These are phyloP conservation scores for Anolis carolinensis DNA, from an alignment of 2,113 vertebrate species.

Conservation along the genomic window DNA sequence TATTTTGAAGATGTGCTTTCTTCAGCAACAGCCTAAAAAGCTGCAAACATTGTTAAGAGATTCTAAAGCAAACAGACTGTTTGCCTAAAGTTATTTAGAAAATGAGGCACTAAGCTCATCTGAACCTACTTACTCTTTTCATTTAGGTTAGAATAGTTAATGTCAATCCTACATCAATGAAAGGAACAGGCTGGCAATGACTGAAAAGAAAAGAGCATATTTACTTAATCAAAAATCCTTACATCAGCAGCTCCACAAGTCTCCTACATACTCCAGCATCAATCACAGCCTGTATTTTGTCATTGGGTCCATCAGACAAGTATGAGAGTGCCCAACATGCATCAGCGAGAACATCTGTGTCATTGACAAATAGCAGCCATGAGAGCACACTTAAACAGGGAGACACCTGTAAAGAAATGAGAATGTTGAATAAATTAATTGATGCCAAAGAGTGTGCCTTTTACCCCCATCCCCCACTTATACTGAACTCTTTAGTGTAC, in stretches of 20 bases:
- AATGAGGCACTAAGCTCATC: too few species aligned
- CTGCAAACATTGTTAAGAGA: too few species aligned
- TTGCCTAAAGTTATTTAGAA: too few species aligned
- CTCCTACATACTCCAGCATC: conserved; percentile 97
- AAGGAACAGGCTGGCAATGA: background rate
- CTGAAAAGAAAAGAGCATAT: background rate
- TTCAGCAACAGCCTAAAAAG: too few species aligned
- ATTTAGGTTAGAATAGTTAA: background rate
- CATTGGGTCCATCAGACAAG: conserved; percentile 95
- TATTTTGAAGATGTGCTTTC: too few species aligned
- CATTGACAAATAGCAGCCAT: conserved; percentile 95
- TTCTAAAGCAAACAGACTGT: too few species aligned
- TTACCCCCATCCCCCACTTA: too few species aligned
- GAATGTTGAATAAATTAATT: conserved; percentile 7
- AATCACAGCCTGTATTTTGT: conserved; percentile 99
- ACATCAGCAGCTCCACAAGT: conserved; percentile 95
- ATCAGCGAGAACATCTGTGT: conserved; percentile 95
- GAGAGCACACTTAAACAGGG: conserved; percentile 96
- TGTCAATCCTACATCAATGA: background rate
- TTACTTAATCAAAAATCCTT: conserved; percentile 67
- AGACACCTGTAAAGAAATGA: conserved; percentile 84
- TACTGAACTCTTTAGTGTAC: background rate
- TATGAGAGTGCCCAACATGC: conserved; percentile 98
- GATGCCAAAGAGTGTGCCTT: background rate
- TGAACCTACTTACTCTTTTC: too few species aligned